phyloP scores from a whole-genome alignment of 2,113 vertebrate species.

The Trichechus manatus region DNA sequence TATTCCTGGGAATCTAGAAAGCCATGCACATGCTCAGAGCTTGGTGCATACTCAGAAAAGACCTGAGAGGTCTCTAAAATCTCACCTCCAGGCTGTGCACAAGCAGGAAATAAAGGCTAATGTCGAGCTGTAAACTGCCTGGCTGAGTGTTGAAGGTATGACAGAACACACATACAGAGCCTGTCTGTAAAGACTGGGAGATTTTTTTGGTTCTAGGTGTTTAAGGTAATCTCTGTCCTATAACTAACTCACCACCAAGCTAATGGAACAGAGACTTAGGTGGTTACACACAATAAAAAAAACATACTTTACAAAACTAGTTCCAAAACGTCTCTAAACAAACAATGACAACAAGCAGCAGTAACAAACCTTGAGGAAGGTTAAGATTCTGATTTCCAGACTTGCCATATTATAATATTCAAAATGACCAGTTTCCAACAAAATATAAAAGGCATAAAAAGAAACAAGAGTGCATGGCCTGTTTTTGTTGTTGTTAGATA shows the following conservation, averaged over 20 bases:
- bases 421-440: not conserved
- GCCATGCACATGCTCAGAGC: not conserved
- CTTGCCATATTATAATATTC: not conserved
- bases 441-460: not conserved
- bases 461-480: not conserved
- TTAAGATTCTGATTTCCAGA: not conserved
- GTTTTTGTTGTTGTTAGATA: too few species aligned
- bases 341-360: not conserved
- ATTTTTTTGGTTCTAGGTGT: not conserved
- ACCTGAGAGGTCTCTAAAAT: not conserved
- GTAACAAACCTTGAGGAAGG: not conserved
- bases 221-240: not conserved
- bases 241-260: not conserved
- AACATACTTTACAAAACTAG: not conserved
- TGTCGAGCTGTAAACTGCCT: not conserved
- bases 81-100: not conserved
- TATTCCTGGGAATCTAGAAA: not conserved
- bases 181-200: not conserved
- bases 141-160: not conserved
- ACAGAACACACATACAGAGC: too few species aligned
- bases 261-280: not conserved
- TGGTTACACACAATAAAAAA: not conserved
- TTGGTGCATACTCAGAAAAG: not conserved
- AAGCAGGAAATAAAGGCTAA: not conserved
- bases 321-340: not conserved